These are phyloP conservation scores for Ateles fusciceps DNA, from an alignment of 2,797 vertebrate genomes.

Conservation along the genomic window DNA sequence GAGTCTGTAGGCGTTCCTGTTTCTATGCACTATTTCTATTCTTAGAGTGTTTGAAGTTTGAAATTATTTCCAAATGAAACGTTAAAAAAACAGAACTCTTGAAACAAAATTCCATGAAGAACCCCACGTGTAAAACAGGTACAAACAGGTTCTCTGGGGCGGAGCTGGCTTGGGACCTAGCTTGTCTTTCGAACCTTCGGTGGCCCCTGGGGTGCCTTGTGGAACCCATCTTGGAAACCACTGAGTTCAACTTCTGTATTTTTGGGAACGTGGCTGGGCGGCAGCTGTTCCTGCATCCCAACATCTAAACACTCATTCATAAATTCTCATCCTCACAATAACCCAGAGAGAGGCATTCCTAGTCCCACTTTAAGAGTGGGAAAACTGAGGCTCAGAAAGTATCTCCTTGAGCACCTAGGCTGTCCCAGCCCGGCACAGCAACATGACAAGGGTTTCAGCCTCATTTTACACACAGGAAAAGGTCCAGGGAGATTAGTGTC, in stretches of 20 bases:
- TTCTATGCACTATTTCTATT: background rate
- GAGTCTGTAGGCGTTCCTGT: fast-evolving
- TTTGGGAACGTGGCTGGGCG: background rate
- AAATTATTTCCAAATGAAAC: constrained; percentile 14
- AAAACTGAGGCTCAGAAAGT: background rate
- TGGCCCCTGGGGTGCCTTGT: background rate
- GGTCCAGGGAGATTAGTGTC: background rate
- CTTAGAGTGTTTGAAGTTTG: background rate
- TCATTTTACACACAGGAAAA: background rate
- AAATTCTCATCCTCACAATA: fast-evolving
- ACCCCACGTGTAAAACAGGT: background rate
- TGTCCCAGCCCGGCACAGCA: fast-evolving
- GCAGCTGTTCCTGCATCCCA: background rate
- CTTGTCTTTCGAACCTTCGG: background rate
- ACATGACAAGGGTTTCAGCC: fast-evolving
- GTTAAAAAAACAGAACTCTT: background rate
- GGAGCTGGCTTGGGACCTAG: background rate
- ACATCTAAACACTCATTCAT: background rate
- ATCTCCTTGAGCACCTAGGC: fast-evolving
- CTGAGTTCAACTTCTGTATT: background rate
- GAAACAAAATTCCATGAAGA: background rate
- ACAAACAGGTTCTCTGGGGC: background rate
- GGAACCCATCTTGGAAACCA: background rate
- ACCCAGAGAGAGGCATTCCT: background rate
- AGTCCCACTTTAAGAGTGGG: background rate